Evolutionary conservation across 1,140 invertebrate genomes (phyloP).

Genomic region (Drosophila pandora): DNA sequence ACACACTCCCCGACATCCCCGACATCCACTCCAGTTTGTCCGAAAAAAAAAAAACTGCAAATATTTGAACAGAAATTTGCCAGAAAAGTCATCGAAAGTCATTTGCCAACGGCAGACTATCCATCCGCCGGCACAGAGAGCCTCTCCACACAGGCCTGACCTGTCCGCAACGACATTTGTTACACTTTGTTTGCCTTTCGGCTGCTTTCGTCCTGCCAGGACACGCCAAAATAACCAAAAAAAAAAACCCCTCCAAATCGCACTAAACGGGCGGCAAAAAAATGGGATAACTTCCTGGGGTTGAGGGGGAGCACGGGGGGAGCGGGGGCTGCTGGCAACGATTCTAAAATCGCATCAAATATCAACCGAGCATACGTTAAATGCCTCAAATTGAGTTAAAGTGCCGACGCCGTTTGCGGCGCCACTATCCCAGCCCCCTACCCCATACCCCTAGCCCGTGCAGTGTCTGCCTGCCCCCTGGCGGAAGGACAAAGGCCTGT

Average conservation of each 20-base stretch:
- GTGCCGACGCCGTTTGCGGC: constrained; percentile 64
- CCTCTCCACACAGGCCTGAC: background rate
- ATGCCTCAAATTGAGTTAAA: constrained; percentile 83
- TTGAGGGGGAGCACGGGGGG: background rate
- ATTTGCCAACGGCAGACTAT: constrained; percentile 56
- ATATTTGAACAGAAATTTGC: constrained; percentile 67
- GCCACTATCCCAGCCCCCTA: background rate
- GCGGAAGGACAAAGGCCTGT: constrained; percentile 64
- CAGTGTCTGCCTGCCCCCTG: too few relatives aligned
- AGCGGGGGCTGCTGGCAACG: constrained; percentile 8
- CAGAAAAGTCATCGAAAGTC: constrained; percentile 69
- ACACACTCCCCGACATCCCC: constrained; percentile 9
- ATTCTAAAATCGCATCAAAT: constrained; percentile 82
- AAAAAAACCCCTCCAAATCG: background rate
- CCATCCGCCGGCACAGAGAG: too few relatives aligned
- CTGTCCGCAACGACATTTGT: constrained; percentile 70
- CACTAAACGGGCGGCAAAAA: constrained; percentile 25
- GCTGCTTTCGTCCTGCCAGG: constrained; percentile 30
- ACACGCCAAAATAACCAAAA: background rate
- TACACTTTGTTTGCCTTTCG: constrained; percentile 78
- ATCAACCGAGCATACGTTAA: constrained; percentile 83
- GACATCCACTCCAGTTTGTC: constrained; percentile 2
- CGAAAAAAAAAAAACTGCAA: constrained; percentile 17
- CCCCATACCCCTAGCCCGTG: background rate
- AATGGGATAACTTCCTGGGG: background rate